Conservation (phyloP, 1,140 invertebrate species). For the Scaptomyza montana region DNA sequence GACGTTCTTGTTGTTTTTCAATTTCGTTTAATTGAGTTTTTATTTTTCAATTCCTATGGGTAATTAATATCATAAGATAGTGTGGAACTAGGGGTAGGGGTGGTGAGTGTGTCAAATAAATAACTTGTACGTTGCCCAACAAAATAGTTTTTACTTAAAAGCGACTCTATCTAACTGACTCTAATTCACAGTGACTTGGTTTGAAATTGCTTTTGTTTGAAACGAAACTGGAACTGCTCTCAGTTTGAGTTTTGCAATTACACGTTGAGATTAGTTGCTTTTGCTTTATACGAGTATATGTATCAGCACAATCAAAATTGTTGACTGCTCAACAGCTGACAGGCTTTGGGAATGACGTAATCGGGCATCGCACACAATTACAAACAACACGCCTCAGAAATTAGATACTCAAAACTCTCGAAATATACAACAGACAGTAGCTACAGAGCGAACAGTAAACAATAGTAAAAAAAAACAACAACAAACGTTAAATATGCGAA, state of each 20-base stretch:
- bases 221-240: conserved; percentile 45
- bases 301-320: conserved; percentile 50
- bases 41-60: conserved; percentile 30
- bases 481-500: conserved; percentile 30
- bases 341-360: conserved; percentile 45
- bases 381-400: conserved; percentile 36
- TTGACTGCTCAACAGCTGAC: conserved; percentile 8
- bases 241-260: conserved; percentile 45
- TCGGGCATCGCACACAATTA: conserved; percentile 8
- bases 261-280: conserved; percentile 2
- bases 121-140: conserved; percentile 28
- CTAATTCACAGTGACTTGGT: conserved; percentile 13
- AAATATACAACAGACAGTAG: too few relatives aligned
- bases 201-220: conserved; percentile 29
- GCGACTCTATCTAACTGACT: background rate
- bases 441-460: too few relatives aligned
- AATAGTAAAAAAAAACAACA: background rate
- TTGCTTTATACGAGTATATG: background rate
- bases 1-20: conserved; percentile 22
- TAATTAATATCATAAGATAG: conserved; percentile 40
- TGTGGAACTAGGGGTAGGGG: background rate
- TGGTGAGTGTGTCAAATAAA: conserved; percentile 22
- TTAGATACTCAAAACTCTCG: conserved; percentile 48
- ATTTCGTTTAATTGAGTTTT: conserved; percentile 67
- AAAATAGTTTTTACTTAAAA: background rate